A percentile compares a stretch with the other conserved stretches of the same genome.
These are phyloP conservation scores for Tridacna crocea DNA, from an alignment of 2,888 invertebrate genomes.

Conservation along the genomic window DNA sequence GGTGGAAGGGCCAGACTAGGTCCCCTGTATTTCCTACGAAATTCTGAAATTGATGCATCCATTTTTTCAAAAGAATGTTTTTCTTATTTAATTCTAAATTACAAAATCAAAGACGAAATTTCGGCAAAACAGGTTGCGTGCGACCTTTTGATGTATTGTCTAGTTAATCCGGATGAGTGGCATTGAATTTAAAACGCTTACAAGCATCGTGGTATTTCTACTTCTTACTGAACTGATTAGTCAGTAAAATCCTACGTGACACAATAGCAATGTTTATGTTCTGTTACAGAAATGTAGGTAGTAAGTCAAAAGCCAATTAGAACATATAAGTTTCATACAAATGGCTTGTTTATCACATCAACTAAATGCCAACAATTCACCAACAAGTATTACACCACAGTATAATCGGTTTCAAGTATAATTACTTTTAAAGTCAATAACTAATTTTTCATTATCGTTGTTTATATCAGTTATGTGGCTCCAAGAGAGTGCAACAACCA, in stretches of 20 bases:
- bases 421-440: background rate
- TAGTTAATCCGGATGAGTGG: background rate
- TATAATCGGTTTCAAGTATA: too few relatives aligned
- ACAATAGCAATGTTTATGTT: too few relatives aligned
- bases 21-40: slow-evolving; percentile 15
- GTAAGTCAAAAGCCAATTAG: too few relatives aligned
- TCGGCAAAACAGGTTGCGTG: background rate
- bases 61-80: slow-evolving; percentile 1
- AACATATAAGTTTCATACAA: too few relatives aligned
- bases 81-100: background rate
- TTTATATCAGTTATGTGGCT: too few relatives aligned
- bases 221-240: too few relatives aligned
- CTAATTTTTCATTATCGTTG: background rate
- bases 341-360: too few relatives aligned
- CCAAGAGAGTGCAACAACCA: too few relatives aligned
- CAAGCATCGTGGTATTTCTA: background rate
- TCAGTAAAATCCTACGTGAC: too few relatives aligned
- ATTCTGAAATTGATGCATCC: slow-evolving; percentile 10
- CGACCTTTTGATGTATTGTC: background rate
- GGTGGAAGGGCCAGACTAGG: slow-evolving; percentile 24
- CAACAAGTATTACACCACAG: too few relatives aligned
- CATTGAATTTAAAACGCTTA: background rate
- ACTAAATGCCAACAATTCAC: too few relatives aligned
- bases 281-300: too few relatives aligned
- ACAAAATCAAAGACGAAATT: background rate